These are phyloP conservation scores for Pterocles burchelli DNA, from an alignment of 2,113 vertebrate genomes.

Conservation along the genomic window DNA sequence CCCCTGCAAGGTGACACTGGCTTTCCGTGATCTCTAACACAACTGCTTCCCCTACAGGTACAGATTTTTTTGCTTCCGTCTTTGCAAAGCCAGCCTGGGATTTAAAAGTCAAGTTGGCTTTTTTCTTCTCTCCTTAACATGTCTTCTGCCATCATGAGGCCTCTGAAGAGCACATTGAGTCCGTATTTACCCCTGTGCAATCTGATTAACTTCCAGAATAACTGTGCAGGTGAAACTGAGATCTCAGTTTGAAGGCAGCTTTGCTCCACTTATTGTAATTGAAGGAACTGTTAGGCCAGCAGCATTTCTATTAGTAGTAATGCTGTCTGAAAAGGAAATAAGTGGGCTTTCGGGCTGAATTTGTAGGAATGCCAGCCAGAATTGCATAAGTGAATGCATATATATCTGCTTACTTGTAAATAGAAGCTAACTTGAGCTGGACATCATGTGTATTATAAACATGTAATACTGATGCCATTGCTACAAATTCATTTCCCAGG, in stretches of 20 bases:
- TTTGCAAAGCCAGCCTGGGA: slow-evolving; percentile 1
- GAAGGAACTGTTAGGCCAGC: slow-evolving; percentile 42
- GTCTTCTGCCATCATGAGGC: slow-evolving; percentile 25
- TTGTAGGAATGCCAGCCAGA: slow-evolving; percentile 6
- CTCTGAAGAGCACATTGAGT: slow-evolving; percentile 52
- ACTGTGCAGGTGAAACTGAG: slow-evolving; percentile 59
- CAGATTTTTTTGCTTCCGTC: not conserved
- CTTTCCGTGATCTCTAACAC: not conserved
- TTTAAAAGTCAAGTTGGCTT: slow-evolving; percentile 35
- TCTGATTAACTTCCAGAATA: slow-evolving; percentile 58
- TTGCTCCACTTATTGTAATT: slow-evolving; percentile 34
- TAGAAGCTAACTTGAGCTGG: not conserved
- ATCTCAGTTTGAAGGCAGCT: slow-evolving; percentile 45
- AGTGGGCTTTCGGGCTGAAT: not conserved
- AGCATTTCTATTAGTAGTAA: slow-evolving; percentile 44
- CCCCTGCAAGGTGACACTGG: not conserved
- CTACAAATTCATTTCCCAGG: not conserved
- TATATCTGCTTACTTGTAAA: slow-evolving; percentile 20
- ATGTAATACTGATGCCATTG: not conserved
- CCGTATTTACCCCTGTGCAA: slow-evolving; percentile 46
- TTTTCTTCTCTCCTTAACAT: slow-evolving; percentile 4
- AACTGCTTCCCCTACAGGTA: not conserved
- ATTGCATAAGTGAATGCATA: not conserved
- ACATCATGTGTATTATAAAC: not conserved
- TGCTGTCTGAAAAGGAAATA: slow-evolving; percentile 15